Evolutionary conservation across 1,140 invertebrate species (phyloP), one percentile per base, ranked within the genome.

Genomic region (Macrobrachium rosenbergii): DNA sequence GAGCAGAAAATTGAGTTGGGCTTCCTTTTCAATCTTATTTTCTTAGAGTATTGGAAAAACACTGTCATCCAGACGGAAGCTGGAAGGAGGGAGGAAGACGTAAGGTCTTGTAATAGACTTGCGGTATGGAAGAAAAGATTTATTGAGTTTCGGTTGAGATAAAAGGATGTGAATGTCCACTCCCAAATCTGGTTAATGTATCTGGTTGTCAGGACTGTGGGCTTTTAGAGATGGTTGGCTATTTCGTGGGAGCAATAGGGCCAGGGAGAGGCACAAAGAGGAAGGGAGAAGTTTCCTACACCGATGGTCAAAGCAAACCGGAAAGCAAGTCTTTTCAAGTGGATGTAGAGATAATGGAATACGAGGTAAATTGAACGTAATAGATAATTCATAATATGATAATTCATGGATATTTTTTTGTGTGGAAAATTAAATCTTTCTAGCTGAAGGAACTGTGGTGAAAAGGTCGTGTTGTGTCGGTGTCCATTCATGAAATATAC

Each of bases 11-110:
- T 72, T 72, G 69, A 72, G 69, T 72, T 72, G 69, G 69, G 69
- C 69, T 72, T 72, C 69, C 69, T 72, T 72, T 72, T 72, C 69
- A 72, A 72, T 72, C 69, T 72, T 72, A 72, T 72, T 72, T 72
- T 72, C 69, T 72, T 72, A 72, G 69, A 23, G 69, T 72, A 72
- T 72, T 72, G 69, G 69, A 43, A 72, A 72, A 72, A 72, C 69
- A 72, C 23, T 28, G 17, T 43, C 69, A 5, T n/a, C 23, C 5
- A 6, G 69, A 43, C 69, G 69, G 69, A 23, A 14, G 16, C 19
- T 14, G 19, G 12, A n/a, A n/a, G 12, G 21, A n/a, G 21, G 67
- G 67, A 12, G 52, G 52, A 12, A 52, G 52, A 52, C 52, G 52
- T 52, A 23, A 43, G 69, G 37, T 23, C 23, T 43, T 28, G 21